Conservation (phyloP, 23 tunicate species). For the Trididemnum nubilum region DNA sequence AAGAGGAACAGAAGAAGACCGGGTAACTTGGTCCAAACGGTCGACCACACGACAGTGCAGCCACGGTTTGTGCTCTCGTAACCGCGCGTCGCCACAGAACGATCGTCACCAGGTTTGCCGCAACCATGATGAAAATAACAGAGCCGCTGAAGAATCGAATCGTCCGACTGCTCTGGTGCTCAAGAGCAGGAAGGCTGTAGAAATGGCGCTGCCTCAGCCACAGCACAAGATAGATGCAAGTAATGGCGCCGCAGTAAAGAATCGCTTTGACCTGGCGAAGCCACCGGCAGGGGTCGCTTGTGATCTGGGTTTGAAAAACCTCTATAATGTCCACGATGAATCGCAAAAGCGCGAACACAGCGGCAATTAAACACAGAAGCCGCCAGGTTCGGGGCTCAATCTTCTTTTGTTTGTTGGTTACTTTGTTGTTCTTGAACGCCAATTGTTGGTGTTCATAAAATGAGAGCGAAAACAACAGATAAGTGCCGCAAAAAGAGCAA, state of each 20-base stretch:
- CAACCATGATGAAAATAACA: conserved; percentile 58
- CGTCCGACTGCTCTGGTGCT: conserved; percentile 23
- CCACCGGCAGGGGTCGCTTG: conserved; percentile 19
- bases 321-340: not conserved
- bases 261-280: conserved; percentile 41
- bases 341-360: not conserved
- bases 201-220: conserved; percentile 78
- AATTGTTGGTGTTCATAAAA: not conserved
- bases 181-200: conserved; percentile 40
- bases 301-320: not conserved
- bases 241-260: conserved; percentile 43
- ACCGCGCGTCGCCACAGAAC: conserved; percentile 43
- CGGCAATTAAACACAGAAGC: not conserved
- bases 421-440: not conserved
- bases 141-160: conserved; percentile 40
- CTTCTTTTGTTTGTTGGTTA: not conserved
- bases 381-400: not conserved
- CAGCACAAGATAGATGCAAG: conserved; percentile 59
- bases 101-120: conserved; percentile 39
- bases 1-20: conserved; percentile 54
- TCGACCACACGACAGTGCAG: conserved; percentile 41
- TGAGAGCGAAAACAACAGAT: not conserved
- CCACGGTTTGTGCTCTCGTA: conserved; percentile 44
- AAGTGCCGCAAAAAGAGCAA: not conserved
- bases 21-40: conserved; percentile 45